Conservation (phyloP, 2,797 vertebrate species). For the Enoplosus armatus region DNA sequence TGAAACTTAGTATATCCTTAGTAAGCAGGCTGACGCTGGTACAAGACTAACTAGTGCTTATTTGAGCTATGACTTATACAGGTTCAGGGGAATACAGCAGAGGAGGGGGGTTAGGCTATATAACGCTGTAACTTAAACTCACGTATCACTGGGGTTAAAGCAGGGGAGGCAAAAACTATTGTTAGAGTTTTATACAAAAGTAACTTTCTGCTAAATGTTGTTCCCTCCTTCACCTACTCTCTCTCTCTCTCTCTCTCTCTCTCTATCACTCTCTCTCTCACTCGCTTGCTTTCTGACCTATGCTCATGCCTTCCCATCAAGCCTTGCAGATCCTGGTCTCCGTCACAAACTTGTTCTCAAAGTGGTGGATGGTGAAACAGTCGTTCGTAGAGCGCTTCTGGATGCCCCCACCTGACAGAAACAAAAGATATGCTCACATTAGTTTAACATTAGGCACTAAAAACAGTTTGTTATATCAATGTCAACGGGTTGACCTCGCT, state of each 20-base stretch:
- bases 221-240: constrained; percentile 39
- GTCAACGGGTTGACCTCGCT: too few species aligned
- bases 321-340: constrained; percentile 93
- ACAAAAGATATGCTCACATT: constrained; percentile 22
- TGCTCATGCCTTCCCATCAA: constrained; percentile 73
- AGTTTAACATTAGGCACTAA: background rate
- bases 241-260: background rate
- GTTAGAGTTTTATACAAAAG: constrained; percentile 78
- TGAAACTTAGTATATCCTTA: constrained; percentile 49
- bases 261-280: constrained; percentile 10
- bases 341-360: constrained; percentile 93
- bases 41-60: constrained; percentile 61
- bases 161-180: constrained; percentile 67
- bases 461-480: too few species aligned
- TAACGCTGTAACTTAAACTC: constrained; percentile 67
- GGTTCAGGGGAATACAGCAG: constrained; percentile 39
- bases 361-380: constrained; percentile 93
- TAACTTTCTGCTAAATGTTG: constrained; percentile 67
- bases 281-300: constrained; percentile 8
- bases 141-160: constrained; percentile 76
- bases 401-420: constrained; percentile 83
- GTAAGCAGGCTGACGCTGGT: constrained; percentile 44
- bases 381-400: constrained; percentile 92
- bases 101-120: constrained; percentile 30
- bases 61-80: constrained; percentile 41